Evolutionary conservation across 2,113 vertebrate genomes (phyloP).

Genomic region (Tor tambroides): DNA sequence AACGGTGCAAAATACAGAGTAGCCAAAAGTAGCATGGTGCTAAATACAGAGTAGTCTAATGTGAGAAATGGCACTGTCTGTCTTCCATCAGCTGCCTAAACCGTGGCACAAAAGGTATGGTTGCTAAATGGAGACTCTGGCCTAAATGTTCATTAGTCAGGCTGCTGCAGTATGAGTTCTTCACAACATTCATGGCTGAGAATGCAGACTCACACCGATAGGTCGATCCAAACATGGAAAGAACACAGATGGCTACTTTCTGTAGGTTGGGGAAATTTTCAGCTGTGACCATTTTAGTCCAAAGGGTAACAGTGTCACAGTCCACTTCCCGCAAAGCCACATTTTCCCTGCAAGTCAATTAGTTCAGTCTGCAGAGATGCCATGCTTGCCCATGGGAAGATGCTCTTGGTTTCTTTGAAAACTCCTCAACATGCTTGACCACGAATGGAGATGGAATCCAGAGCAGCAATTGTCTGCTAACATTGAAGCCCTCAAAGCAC

Average conservation of each 20-base stretch:
- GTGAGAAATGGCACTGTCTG: background rate
- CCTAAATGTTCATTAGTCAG: slow-evolving; percentile 1
- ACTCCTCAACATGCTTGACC: too few relatives aligned
- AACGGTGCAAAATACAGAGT: too few relatives aligned
- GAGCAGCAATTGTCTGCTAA: too few relatives aligned
- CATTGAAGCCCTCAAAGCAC: background rate
- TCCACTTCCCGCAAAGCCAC: slow-evolving; percentile 32
- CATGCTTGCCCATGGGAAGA: slow-evolving; percentile 20
- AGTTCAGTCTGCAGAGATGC: slow-evolving; percentile 41
- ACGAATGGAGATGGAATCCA: too few relatives aligned
- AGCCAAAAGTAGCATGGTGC: background rate
- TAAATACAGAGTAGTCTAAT: background rate
- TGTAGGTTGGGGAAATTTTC: background rate
- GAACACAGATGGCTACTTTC: slow-evolving; percentile 12
- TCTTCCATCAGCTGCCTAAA: background rate
- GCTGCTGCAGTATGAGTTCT: background rate
- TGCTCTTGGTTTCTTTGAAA: too few relatives aligned
- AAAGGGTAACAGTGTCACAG: slow-evolving; percentile 22
- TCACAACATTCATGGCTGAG: background rate
- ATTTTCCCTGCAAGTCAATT: slow-evolving; percentile 33
- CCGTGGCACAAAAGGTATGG: background rate
- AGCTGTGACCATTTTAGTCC: slow-evolving; percentile 45
- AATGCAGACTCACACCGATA: background rate
- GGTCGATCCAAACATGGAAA: background rate
- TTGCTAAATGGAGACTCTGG: background rate